Percentiles rank a stretch among this genome's conserved stretches.
These are phyloP conservation scores for Cheilosia urbana DNA, from an alignment of 2,888 invertebrate species.

Conservation along the genomic window DNA sequence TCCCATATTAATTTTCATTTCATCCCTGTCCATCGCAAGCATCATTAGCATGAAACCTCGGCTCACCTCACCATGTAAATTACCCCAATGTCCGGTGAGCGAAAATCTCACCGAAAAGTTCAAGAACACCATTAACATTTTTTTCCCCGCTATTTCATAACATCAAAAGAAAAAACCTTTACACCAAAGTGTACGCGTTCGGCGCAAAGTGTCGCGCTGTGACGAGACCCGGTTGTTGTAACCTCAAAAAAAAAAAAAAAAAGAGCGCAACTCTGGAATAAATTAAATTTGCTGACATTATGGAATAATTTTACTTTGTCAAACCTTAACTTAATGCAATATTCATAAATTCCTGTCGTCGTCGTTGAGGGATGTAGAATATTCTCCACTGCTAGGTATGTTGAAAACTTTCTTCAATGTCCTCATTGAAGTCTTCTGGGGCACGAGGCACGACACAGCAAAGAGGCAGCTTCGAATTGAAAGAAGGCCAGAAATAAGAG, in stretches of 20 bases:
- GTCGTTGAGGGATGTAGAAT: constrained; percentile 23
- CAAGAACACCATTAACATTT: constrained; percentile 68
- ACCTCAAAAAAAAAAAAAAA: no score
- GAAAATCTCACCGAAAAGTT: constrained; percentile 66
- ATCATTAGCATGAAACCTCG: constrained; percentile 59
- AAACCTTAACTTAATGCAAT: constrained; percentile 75
- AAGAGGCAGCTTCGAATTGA: constrained; percentile 56
- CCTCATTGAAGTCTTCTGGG: constrained; percentile 46
- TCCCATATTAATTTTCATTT: constrained; percentile 11
- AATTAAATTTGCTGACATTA: constrained; percentile 75
- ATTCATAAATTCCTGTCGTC: constrained; percentile 74
- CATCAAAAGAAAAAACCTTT: constrained; percentile 71
- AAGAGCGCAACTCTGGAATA: constrained; percentile 68
- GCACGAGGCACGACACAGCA: constrained; percentile 31
- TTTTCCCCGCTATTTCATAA: constrained; percentile 48
- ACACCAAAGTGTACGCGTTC: constrained; percentile 29
- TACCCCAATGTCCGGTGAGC: constrained; percentile 41
- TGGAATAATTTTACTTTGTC: constrained; percentile 76
- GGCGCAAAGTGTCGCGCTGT: constrained; percentile 32
- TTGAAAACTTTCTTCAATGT: constrained; percentile 55
- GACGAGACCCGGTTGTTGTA: constrained; percentile 30
- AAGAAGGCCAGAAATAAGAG: constrained; percentile 48
- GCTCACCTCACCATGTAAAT: constrained; percentile 65
- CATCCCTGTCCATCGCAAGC: constrained; percentile 24
- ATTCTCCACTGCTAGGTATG: constrained; percentile 1